Percentiles rank a stretch among this genome's conserved stretches.
Conservation (phyloP, 2,888 invertebrate genomes). For the Troides helena region DNA sequence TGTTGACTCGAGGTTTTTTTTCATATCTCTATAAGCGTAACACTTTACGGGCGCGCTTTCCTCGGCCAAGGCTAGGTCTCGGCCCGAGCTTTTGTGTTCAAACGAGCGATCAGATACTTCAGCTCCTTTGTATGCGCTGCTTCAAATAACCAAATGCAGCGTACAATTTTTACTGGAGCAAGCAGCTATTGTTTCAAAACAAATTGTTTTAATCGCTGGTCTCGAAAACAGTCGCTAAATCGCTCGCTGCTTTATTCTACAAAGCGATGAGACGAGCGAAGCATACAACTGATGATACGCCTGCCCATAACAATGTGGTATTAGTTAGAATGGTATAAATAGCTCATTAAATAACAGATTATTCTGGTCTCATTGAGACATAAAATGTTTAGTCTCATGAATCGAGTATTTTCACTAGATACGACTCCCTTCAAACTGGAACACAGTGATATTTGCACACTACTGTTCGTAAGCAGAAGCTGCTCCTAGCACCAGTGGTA, state of each 20-base stretch:
- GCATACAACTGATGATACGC: too few species aligned
- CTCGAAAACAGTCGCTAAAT: background rate
- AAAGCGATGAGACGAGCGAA: too few species aligned
- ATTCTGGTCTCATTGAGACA: too few species aligned
- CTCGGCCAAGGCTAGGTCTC: constrained; percentile 71
- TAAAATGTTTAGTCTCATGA: too few species aligned
- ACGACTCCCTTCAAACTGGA: too few species aligned
- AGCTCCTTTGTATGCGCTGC: constrained; percentile 51
- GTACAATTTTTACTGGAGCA: constrained; percentile 16
- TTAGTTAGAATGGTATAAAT: too few species aligned
- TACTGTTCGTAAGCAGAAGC: too few species aligned
- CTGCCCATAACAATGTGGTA: too few species aligned
- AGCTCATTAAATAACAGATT: too few species aligned
- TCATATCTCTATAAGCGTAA: constrained; percentile 5
- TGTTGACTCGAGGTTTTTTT: background rate
- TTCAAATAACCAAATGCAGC: constrained; percentile 21
- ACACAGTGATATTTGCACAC: too few species aligned
- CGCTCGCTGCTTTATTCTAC: background rate
- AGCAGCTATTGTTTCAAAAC: constrained; percentile 9
- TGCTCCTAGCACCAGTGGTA: too few species aligned
- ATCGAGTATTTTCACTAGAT: too few species aligned
- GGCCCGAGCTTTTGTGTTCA: constrained; percentile 64
- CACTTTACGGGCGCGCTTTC: constrained; percentile 41
- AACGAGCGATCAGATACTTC: constrained; percentile 53
- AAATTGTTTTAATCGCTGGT: constrained; percentile 12